Conservation (phyloP, 2,797 vertebrate genomes). For the Antennarius maculatus region DNA sequence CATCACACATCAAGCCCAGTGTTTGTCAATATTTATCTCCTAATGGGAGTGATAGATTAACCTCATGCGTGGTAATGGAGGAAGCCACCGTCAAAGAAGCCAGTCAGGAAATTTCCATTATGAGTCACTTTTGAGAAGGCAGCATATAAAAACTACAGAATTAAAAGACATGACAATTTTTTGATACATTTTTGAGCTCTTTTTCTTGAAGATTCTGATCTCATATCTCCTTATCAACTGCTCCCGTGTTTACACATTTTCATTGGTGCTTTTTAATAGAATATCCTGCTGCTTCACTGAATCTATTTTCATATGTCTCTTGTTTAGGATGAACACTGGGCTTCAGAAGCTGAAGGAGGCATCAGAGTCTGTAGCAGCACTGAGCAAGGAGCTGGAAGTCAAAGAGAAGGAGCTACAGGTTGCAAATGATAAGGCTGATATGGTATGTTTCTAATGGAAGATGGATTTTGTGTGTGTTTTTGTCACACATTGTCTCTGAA, state of each 20-base stretch:
- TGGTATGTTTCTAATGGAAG: constrained; percentile 72
- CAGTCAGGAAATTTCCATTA: constrained; percentile 1
- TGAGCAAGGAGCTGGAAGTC: constrained; percentile 91
- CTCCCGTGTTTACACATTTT: background rate
- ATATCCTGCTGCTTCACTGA: background rate
- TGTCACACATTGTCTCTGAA: background rate
- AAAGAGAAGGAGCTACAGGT: constrained; percentile 94
- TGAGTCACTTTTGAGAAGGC: background rate
- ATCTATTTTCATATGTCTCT: constrained; percentile 3
- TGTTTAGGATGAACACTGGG: constrained; percentile 91
- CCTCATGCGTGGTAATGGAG: background rate
- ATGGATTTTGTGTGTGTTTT: background rate
- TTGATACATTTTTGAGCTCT: background rate
- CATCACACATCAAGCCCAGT: background rate
- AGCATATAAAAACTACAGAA: background rate
- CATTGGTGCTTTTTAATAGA: background rate
- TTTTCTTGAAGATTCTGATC: background rate
- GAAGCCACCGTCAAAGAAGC: background rate
- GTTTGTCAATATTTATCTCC: constrained; percentile 13
- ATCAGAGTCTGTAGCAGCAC: constrained; percentile 89
- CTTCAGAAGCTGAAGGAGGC: constrained; percentile 95
- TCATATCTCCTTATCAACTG: background rate
- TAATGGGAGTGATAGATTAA: constrained; percentile 9
- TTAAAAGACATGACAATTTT: background rate
- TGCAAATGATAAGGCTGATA: constrained; percentile 94